Conservation (phyloP, 1,140 invertebrate genomes). For the Choristoneura fumiferana region DNA sequence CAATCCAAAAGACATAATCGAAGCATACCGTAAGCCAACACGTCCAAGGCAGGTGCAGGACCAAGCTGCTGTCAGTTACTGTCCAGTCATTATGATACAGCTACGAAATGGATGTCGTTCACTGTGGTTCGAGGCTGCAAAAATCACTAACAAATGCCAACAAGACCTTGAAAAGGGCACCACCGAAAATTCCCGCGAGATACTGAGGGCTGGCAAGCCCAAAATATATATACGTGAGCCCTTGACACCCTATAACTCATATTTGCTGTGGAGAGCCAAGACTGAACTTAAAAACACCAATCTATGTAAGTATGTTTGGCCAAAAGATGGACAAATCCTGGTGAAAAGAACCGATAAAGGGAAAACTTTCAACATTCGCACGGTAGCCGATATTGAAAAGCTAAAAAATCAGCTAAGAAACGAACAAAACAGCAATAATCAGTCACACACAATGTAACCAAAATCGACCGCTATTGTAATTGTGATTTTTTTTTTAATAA, state of each 20-base stretch:
- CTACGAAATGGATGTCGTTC: background rate
- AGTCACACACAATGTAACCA: too few relatives aligned
- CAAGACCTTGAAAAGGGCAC: too few relatives aligned
- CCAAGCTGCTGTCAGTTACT: too few relatives aligned
- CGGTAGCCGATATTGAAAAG: background rate
- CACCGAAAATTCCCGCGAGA: too few relatives aligned
- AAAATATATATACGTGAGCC: background rate
- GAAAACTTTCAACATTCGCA: background rate
- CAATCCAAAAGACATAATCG: background rate
- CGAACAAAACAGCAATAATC: too few relatives aligned
- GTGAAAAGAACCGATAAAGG: background rate
- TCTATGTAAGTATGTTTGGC: background rate
- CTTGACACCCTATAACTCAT: background rate
- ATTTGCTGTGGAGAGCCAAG: background rate
- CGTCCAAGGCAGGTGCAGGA: too few relatives aligned
- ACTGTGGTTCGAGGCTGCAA: background rate
- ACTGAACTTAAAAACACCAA: background rate
- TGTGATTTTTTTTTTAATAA: too few relatives aligned
- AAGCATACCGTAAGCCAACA: conserved; percentile 19
- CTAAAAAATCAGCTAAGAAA: background rate
- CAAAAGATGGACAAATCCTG: background rate
- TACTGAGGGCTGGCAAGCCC: background rate
- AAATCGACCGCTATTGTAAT: too few relatives aligned
- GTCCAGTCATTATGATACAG: background rate
- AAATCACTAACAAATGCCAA: background rate